These are phyloP conservation scores for Lithobates pipiens DNA, from an alignment of 2,797 vertebrate species.

Conservation along the genomic window DNA sequence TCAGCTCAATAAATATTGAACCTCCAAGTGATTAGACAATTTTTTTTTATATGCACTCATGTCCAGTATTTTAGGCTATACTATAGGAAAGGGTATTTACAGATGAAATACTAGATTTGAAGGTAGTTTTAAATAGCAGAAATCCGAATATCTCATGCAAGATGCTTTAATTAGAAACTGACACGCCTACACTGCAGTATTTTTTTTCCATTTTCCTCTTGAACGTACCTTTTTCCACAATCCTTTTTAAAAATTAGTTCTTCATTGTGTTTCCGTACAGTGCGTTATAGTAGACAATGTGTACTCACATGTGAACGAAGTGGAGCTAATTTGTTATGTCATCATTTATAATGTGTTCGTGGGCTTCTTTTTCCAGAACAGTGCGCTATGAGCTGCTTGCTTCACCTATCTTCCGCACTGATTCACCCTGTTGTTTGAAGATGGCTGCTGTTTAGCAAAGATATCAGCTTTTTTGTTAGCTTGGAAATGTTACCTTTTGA, in stretches of 20 bases:
- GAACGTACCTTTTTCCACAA: not conserved
- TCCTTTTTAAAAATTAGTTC: slow-evolving; percentile 29
- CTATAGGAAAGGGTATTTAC: too few relatives aligned
- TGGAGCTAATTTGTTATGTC: slow-evolving; percentile 21
- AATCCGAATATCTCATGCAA: not conserved
- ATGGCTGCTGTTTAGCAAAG: slow-evolving; percentile 1
- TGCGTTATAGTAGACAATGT: not conserved
- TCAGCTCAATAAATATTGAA: too few relatives aligned
- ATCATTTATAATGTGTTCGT: not conserved
- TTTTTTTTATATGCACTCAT: too few relatives aligned
- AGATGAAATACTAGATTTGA: not conserved
- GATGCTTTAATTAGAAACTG: not conserved
- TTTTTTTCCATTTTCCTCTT: not conserved
- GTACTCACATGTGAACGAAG: not conserved
- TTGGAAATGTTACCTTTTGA: not conserved
- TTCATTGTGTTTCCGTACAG: not conserved
- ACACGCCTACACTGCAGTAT: slow-evolving; percentile 8
- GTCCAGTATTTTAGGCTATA: too few relatives aligned
- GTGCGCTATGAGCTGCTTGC: not conserved
- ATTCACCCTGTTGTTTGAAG: slow-evolving; percentile 8
- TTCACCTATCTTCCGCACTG: not conserved
- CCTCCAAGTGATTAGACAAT: too few relatives aligned
- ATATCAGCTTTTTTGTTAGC: slow-evolving; percentile 17
- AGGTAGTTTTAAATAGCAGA: not conserved
- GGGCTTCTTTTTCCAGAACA: slow-evolving; percentile 9